phyloP scores from a whole-genome alignment of 2,888 invertebrate species.

The Scaptomyza caliginosa region DNA sequence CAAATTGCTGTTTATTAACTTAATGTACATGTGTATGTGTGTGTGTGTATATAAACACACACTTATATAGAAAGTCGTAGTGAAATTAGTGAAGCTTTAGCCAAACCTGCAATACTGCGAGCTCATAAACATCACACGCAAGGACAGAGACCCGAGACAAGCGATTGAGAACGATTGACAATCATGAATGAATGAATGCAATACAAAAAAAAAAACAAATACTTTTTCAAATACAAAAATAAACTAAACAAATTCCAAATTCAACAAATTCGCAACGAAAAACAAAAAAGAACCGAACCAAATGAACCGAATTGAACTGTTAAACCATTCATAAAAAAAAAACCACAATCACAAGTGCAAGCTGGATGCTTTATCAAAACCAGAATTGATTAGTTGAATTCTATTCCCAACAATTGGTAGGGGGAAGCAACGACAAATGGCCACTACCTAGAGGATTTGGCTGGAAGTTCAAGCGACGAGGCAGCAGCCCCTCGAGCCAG shows the following conservation, averaged over 20 bases:
- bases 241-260: slow-evolving; percentile 43
- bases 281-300: background rate
- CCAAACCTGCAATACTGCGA: slow-evolving; percentile 82
- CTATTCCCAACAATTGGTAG: slow-evolving; percentile 85
- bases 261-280: background rate
- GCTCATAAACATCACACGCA: slow-evolving; percentile 79
- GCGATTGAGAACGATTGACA: slow-evolving; percentile 55
- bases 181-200: slow-evolving; percentile 35
- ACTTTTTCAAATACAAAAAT: slow-evolving; percentile 16
- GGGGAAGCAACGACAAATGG: slow-evolving; percentile 85
- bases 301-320: too few species aligned
- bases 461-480: slow-evolving; percentile 84
- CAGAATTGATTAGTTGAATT: slow-evolving; percentile 85
- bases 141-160: slow-evolving; percentile 59
- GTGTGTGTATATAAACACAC: slow-evolving; percentile 22
- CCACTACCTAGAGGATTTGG: slow-evolving; percentile 84
- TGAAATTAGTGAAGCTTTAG: slow-evolving; percentile 84
- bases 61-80: slow-evolving; percentile 80
- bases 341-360: slow-evolving; percentile 57
- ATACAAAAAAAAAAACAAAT: background rate
- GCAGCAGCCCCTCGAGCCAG: slow-evolving; percentile 28
- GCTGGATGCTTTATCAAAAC: slow-evolving; percentile 79
- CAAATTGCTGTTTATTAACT: slow-evolving; percentile 27
- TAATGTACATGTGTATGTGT: slow-evolving; percentile 23
- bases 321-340: background rate